phyloP scores from a whole-genome alignment of 2,888 invertebrate species.

The Macrophya annulata region DNA sequence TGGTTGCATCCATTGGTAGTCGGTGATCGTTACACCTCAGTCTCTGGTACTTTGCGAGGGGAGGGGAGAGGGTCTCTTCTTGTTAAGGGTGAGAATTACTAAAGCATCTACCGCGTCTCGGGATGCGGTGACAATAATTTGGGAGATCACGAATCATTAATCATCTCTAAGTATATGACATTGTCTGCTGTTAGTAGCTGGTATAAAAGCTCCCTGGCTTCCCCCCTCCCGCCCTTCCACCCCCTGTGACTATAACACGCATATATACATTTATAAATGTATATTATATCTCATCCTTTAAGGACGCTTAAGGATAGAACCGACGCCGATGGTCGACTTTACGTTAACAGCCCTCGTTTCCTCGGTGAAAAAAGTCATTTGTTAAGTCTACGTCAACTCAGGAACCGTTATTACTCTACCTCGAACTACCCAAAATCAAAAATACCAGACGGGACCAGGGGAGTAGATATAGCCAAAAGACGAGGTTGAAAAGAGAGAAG shows the following conservation, averaged over 20 bases:
- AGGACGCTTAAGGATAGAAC: background rate
- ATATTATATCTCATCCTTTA: background rate
- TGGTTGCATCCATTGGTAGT: background rate
- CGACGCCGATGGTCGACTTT: background rate
- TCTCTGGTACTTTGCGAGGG: too few species aligned
- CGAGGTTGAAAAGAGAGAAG: background rate
- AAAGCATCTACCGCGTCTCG: background rate
- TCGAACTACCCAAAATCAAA: background rate
- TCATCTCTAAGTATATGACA: background rate
- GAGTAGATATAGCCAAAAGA: background rate
- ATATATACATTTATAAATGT: background rate
- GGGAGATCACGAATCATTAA: background rate
- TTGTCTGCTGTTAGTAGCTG: background rate
- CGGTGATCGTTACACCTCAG: background rate
- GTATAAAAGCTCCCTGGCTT: background rate
- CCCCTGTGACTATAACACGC: background rate
- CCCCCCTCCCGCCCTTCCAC: too few species aligned
- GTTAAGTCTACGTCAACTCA: slow-evolving; percentile 5
- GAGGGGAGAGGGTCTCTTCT: too few species aligned
- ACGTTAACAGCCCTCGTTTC: slow-evolving; percentile 8
- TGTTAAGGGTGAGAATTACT: background rate
- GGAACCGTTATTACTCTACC: background rate
- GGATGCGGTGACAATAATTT: background rate
- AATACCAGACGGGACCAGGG: background rate
- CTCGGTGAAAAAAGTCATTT: slow-evolving; percentile 11